Evolutionary conservation across 2,888 invertebrate genomes (phyloP).

Genomic region (Cephus sareptanus): DNA sequence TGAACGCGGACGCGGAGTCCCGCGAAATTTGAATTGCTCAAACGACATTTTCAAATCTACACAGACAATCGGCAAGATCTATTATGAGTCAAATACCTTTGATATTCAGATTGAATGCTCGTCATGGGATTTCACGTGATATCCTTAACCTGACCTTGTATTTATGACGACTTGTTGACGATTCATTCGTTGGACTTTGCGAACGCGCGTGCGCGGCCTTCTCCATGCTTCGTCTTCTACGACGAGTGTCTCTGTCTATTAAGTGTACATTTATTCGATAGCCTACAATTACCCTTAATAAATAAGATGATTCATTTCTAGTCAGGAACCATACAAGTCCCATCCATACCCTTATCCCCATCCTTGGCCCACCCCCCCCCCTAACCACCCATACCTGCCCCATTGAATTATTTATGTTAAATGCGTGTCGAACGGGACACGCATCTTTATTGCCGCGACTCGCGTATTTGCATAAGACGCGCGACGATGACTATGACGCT

Average conservation of each 20-base stretch:
- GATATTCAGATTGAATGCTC: neutral
- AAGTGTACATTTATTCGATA: conserved; percentile 47
- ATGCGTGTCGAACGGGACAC: neutral
- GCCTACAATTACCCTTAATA: conserved; percentile 36
- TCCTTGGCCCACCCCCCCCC: neutral
- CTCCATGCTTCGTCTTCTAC: conserved; percentile 46
- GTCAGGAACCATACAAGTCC: conserved; percentile 35
- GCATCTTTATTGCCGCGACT: neutral
- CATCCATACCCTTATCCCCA: neutral
- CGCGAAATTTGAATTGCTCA: neutral
- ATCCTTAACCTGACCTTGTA: neutral
- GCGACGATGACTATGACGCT: neutral
- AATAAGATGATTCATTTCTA: conserved; percentile 46
- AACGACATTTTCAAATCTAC: neutral
- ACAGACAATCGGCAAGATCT: neutral
- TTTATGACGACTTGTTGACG: neutral
- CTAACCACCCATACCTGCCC: neutral
- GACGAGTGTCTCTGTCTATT: conserved; percentile 55
- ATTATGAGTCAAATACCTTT: neutral
- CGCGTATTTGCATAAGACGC: neutral
- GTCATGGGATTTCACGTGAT: neutral
- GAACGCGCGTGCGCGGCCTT: conserved; percentile 23
- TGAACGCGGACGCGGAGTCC: neutral
- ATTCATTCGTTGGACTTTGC: neutral
- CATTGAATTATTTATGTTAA: neutral